Base-by-base conservation (phyloP, 2,113 vertebrate species). In the Propithecus coquereli region DNA sequence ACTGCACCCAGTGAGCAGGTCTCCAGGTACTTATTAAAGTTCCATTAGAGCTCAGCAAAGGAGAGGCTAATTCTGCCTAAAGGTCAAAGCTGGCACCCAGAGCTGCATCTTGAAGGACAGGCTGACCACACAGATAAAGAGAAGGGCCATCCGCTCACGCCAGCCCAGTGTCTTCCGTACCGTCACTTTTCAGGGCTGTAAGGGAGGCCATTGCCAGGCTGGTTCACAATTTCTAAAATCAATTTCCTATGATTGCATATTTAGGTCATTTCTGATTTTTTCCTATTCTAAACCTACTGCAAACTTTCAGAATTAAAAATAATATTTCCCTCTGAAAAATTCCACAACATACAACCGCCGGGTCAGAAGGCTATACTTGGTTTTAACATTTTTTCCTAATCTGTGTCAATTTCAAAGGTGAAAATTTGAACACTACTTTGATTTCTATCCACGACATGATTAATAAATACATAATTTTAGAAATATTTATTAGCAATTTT, bases 111-210 rank as follows among this genome's bases (percentile, higher is more conserved):
- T 2, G 17, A 71, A 76, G 14, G 17, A 23, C 40, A 5, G 4
- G 25, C 1, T 6, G 1, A 32, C 17, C 17, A 34, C 40, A 25
- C 6, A 14, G 54, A 4, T 6, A 16, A 16, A 6, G n/a, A 25
- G 17, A 17, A 18, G 9, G 2, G 50, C 1, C 27, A 0, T 11
- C 6, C 20, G 0, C 27, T 34, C 47, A 17, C 0, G 1, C 52
- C 85, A 20, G 11, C 6, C 37, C 20, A 0, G 16, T n/a, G 50
- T 43, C 59, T 8, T 20, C 80, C 30, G 3, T 1, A 0, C 6
- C 11, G 0, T 22, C 12, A 3, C 20, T 8, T 47, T 54, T 43
- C 52, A 22, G 20, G 22, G 7, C 12, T 45, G 3, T 6, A 8
- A 32, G 9, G 22, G 4, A 25, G 2, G 4, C 32, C 37, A 1